phyloP scores from a whole-genome alignment of 2,888 invertebrate genomes.

The Ptychoptera contaminata region DNA sequence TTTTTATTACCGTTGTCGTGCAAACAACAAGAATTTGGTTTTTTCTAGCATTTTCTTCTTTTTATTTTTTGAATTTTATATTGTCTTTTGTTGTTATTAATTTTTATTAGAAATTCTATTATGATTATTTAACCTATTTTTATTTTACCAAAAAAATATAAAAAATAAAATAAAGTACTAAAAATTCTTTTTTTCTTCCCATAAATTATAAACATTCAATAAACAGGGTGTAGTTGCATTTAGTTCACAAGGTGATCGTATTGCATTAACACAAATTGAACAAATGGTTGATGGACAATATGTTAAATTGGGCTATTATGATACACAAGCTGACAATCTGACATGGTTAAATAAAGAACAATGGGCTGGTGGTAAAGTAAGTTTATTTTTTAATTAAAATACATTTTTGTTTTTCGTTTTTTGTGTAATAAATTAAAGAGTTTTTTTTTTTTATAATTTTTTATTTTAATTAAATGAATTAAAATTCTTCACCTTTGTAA shows the following conservation, averaged over 20 bases:
- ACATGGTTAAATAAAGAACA: slow-evolving; percentile 84
- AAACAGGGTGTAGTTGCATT: slow-evolving; percentile 92
- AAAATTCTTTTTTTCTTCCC: too few species aligned
- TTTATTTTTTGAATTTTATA: not conserved
- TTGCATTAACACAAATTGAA: slow-evolving; percentile 95
- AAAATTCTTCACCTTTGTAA: too few species aligned
- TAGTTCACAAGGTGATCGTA: slow-evolving; percentile 95
- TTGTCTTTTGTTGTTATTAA: not conserved
- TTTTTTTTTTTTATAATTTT: not conserved
- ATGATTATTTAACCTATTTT: not conserved
- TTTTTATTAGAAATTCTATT: not conserved
- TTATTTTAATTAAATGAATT: not conserved
- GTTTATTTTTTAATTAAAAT: slow-evolving; percentile 6
- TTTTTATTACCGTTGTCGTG: too few species aligned
- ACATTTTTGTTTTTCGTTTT: not conserved
- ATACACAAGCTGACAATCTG: slow-evolving; percentile 87
- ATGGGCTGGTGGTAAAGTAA: slow-evolving; percentile 63
- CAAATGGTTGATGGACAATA: slow-evolving; percentile 92
- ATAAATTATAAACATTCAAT: too few species aligned
- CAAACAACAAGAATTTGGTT: not conserved
- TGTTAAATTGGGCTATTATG: slow-evolving; percentile 87
- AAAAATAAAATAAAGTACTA: too few species aligned
- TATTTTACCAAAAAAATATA: too few species aligned
- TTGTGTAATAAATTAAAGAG: not conserved
- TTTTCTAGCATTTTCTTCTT: not conserved